Evolutionary conservation across 53 echinoderm and acorn worm species (phyloP).

Genomic region (Holothuria scabra): DNA sequence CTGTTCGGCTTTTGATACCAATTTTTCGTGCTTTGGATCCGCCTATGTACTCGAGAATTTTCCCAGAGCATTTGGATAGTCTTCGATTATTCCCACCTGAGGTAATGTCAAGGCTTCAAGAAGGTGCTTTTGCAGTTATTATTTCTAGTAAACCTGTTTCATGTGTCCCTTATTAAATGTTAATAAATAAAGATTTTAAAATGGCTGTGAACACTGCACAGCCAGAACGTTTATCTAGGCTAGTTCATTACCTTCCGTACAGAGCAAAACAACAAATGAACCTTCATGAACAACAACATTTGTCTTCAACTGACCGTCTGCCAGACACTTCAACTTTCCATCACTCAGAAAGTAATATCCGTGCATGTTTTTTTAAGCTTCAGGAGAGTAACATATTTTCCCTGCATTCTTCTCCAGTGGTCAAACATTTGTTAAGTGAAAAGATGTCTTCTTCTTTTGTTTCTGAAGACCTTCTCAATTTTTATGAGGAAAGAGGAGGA

Average conservation of each 20-base stretch:
- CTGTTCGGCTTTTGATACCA: constrained; percentile 18
- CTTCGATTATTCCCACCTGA: constrained; percentile 10
- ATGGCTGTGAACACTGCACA: constrained; percentile 23
- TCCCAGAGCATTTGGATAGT: constrained; percentile 26
- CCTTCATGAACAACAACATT: too few species aligned
- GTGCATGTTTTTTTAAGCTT: neutral
- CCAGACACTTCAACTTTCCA: too few species aligned
- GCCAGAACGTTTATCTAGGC: constrained; percentile 33
- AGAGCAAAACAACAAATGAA: too few species aligned
- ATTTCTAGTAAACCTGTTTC: constrained; percentile 16
- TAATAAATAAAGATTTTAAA: too few species aligned
- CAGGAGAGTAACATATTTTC: neutral
- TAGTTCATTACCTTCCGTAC: too few species aligned
- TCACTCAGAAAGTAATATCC: constrained; percentile 19
- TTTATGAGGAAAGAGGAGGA: constrained; percentile 27
- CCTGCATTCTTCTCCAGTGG: neutral
- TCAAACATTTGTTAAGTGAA: constrained; percentile 30
- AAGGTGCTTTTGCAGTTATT: constrained; percentile 54
- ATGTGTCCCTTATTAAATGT: constrained; percentile 50
- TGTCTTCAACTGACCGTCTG: too few species aligned
- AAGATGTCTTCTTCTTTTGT: constrained; percentile 10
- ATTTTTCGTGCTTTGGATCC: constrained; percentile 54
- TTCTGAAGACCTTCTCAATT: constrained; percentile 11
- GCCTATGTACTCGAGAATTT: constrained; percentile 30
- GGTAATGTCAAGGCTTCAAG: neutral